Base-by-base conservation (phyloP, 2,888 invertebrate genomes). In the Amaurobius ferox region DNA sequence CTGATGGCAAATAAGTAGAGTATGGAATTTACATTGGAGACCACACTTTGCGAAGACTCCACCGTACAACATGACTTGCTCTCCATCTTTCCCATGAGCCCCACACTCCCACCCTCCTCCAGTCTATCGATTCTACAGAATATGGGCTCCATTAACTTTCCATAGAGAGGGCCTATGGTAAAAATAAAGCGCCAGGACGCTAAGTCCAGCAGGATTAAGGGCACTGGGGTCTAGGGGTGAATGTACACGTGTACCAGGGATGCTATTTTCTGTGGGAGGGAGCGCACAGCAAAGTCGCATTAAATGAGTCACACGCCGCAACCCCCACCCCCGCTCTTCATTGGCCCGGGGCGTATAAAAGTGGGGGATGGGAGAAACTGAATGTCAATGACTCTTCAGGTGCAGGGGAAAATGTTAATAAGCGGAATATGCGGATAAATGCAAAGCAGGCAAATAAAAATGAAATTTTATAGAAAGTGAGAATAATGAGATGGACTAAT, bases 221-320 rank as follows among this genome's bases (percentile, higher is more conserved):
- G 29, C 16, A 64, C 39, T 19, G 74, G 62, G 70, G 55, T n/a
- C 62, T 40, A 71, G 79, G 61, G 79, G 64, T 39, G 67, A 66
- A 39, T 48, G 80, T 29, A 83, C 83, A 83, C 77, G 77, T 83
- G 77, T 77, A 77, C 64, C 28, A 48, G 71, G 73, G 73, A 61
- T n/a, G n/a, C 44, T 44, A 48, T 76, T 76, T 66, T 44, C 66
- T 30, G 70, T 71, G 26, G 44, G 26, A 71, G 79, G 73, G 74
- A 74, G 79, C 61, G 78, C 35, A 11, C 35, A 35, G n/a, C 29
- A 72, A 79, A 79, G 79, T 72, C 72, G 83, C 66, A 83, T 77
- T 77, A 76, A 83, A 71, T 83, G 83, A 83, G 83, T 83, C 83
- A 83, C 55, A 39, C 73, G 67, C 29, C 48, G 35, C 61, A 26